Conservation (phyloP, 1,140 invertebrate genomes). For the Drosophila orosa region DNA sequence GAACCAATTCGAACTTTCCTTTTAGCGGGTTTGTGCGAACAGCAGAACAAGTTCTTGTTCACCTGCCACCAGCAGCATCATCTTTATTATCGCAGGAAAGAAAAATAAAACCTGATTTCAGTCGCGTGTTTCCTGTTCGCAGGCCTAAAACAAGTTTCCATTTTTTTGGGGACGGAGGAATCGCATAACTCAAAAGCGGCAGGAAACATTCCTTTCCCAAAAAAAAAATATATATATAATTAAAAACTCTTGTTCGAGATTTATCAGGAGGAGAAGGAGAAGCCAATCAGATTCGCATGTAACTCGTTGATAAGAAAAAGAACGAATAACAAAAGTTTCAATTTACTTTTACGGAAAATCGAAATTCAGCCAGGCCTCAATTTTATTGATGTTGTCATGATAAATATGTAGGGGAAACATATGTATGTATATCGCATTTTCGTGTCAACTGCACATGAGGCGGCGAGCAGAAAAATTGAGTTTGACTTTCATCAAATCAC, state of each 20-base stretch:
- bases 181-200: conserved; percentile 59
- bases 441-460: conserved; percentile 64
- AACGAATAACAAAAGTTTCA: conserved; percentile 41
- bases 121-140: conserved; percentile 68
- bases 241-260: conserved; percentile 66
- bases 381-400: conserved; percentile 68
- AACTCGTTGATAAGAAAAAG: conserved; percentile 41
- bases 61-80: conserved; percentile 27
- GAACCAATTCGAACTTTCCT: conserved; percentile 46
- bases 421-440: conserved; percentile 9
- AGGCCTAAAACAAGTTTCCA: conserved; percentile 63
- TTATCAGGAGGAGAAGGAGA: conserved; percentile 24
- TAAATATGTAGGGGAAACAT: conserved; percentile 49
- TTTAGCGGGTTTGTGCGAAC: conserved; percentile 47
- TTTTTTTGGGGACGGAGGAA: conserved; percentile 12
- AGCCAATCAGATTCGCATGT: conserved; percentile 51
- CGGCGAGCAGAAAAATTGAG: conserved; percentile 53
- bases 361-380: conserved; percentile 48
- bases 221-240: conserved; percentile 48
- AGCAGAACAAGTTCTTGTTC: conserved; percentile 65
- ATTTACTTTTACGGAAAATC: conserved; percentile 36
- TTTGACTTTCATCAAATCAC: conserved; percentile 66
- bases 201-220: conserved; percentile 47
- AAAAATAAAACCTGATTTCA: conserved; percentile 59
- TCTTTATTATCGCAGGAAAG: conserved; percentile 30